These are phyloP conservation scores for Zaprionus inermis DNA, from an alignment of 1,140 invertebrate genomes.

Conservation along the genomic window DNA sequence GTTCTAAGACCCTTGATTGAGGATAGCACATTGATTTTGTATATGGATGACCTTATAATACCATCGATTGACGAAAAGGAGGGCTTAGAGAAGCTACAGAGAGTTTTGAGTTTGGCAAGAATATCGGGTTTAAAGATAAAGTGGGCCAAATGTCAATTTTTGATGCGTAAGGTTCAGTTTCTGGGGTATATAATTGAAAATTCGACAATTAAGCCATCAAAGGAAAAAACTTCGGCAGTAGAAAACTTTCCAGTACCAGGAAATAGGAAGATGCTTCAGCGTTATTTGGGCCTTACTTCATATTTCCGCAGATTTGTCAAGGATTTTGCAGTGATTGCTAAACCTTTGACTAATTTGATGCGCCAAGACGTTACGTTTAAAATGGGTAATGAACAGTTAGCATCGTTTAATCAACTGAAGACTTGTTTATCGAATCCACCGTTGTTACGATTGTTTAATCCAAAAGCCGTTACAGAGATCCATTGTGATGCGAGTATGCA, in stretches of 20 bases:
- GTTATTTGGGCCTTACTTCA: slow-evolving; percentile 26
- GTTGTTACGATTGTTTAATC: background rate
- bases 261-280: slow-evolving; percentile 10
- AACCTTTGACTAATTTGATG: background rate
- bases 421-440: background rate
- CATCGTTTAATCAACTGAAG: background rate
- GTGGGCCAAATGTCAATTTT: background rate
- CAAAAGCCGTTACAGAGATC: too few species aligned
- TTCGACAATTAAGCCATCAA: background rate
- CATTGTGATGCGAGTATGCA: background rate
- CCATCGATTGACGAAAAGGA: background rate
- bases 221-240: background rate
- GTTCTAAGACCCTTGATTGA: slow-evolving; percentile 22
- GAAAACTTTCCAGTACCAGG: background rate
- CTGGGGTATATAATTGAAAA: slow-evolving; percentile 9
- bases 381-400: background rate
- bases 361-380: background rate
- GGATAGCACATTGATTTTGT: background rate
- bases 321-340: slow-evolving; percentile 10
- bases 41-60: slow-evolving; percentile 21
- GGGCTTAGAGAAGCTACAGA: slow-evolving; percentile 7
- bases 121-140: slow-evolving; percentile 4
- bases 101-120: slow-evolving; percentile 12
- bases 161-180: background rate
- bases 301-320: slow-evolving; percentile 23